Percentiles rank a stretch among this genome's conserved stretches.
Conservation (phyloP, 2,797 vertebrate species). For the Sorex maritimensis region DNA sequence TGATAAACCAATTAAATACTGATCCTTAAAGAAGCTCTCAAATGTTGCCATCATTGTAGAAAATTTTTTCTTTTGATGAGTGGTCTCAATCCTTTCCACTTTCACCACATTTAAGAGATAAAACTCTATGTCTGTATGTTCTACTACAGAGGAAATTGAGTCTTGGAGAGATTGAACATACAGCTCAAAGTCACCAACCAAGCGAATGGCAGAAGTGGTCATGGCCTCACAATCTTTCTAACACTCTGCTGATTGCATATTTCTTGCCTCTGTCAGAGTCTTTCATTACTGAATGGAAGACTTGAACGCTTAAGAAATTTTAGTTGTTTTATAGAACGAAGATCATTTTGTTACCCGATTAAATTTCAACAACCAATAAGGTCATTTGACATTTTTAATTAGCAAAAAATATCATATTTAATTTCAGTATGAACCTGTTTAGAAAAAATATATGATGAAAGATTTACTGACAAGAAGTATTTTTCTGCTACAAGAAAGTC, state of each 20-base stretch:
- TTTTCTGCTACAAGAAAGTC: constrained; percentile 61
- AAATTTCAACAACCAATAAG: constrained; percentile 52
- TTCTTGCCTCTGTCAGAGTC: background rate
- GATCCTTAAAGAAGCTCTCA: background rate
- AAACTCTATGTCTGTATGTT: background rate
- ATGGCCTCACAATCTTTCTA: background rate
- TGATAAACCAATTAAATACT: constrained; percentile 37
- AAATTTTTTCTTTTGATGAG: background rate
- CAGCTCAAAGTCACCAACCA: background rate
- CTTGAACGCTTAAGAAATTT: constrained; percentile 28
- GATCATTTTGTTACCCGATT: constrained; percentile 26
- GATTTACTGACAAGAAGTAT: constrained; percentile 59
- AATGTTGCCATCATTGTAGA: constrained; percentile 15
- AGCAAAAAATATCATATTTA: constrained; percentile 62
- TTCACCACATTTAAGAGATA: background rate
- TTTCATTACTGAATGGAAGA: background rate
- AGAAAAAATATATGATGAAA: constrained; percentile 37
- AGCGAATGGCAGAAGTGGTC: background rate
- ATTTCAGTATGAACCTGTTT: constrained; percentile 56
- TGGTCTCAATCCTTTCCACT: background rate
- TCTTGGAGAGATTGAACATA: background rate
- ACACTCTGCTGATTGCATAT: constrained; percentile 35
- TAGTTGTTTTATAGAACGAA: constrained; percentile 21
- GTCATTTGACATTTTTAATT: constrained; percentile 63
- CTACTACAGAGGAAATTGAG: background rate